Evolutionary conservation across 2,797 vertebrate species (phyloP).

Genomic region (Enteromius paludinosus): DNA sequence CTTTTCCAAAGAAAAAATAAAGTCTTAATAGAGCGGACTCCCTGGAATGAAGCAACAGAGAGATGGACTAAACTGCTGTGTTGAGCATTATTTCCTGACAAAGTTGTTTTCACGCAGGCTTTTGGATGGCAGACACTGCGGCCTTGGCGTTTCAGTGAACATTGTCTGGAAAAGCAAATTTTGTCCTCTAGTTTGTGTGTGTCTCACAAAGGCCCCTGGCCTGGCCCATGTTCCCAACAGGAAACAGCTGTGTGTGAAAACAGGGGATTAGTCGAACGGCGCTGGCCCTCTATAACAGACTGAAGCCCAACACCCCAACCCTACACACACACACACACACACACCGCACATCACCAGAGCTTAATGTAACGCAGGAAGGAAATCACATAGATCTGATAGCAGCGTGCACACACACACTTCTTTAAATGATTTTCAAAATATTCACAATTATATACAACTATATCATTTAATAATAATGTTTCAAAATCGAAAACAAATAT

Average conservation of each 20-base stretch:
- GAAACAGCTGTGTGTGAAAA: constrained; percentile 63
- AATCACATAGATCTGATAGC: constrained; percentile 54
- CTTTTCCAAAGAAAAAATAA: constrained; percentile 25
- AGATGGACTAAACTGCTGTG: constrained; percentile 47
- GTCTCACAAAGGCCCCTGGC: constrained; percentile 51
- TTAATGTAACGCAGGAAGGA: constrained; percentile 45
- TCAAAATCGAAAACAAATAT: background rate
- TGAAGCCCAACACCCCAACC: constrained; percentile 42
- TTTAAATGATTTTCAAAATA: background rate
- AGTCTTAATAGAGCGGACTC: constrained; percentile 16
- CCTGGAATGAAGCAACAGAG: constrained; percentile 36
- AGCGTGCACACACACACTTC: background rate
- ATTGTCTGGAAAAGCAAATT: constrained; percentile 69
- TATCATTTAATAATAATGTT: background rate
- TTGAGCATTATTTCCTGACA: constrained; percentile 59
- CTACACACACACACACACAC: constrained; percentile 32
- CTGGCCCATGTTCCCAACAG: constrained; percentile 60
- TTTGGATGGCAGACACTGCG: constrained; percentile 60
- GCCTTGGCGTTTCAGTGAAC: constrained; percentile 65
- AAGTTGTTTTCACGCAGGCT: constrained; percentile 42
- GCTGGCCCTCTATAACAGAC: constrained; percentile 53
- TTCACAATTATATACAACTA: background rate
- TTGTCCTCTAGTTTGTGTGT: constrained; percentile 62
- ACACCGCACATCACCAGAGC: constrained; percentile 10
- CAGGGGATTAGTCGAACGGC: constrained; percentile 58